Percentiles rank a stretch among this genome's conserved stretches.
These are phyloP conservation scores for Sphyrna mokarran DNA, from an alignment of 2,113 vertebrate genomes.

Conservation along the genomic window DNA sequence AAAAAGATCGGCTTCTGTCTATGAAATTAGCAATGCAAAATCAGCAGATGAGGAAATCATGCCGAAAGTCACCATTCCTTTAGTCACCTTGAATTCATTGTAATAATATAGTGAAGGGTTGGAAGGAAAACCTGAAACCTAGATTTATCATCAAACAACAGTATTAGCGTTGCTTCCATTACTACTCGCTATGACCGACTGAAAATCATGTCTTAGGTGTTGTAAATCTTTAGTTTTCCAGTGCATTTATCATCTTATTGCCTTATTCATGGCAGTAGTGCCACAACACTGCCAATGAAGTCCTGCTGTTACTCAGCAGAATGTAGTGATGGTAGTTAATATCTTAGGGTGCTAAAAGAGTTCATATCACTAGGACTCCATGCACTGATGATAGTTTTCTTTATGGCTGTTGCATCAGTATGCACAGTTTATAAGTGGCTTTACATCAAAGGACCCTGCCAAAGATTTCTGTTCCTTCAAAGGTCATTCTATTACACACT, in stretches of 20 bases:
- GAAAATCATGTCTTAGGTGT: neutral
- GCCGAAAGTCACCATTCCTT: neutral
- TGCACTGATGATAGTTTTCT: neutral
- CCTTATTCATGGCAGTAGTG: neutral
- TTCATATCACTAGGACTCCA: neutral
- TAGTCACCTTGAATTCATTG: neutral
- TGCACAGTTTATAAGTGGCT: neutral
- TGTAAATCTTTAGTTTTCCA: neutral
- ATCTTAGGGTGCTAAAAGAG: too few species aligned
- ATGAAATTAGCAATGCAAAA: constrained; percentile 23
- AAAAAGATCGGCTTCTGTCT: neutral
- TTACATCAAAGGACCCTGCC: neutral
- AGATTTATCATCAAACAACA: neutral
- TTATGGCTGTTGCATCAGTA: neutral
- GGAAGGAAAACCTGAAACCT: neutral
- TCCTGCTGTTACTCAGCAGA: neutral
- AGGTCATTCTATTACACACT: neutral
- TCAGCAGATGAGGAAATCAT: neutral
- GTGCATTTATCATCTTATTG: neutral
- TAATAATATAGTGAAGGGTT: neutral
- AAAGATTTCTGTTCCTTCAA: neutral
- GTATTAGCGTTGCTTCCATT: neutral
- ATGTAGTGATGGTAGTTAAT: neutral
- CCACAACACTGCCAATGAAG: neutral
- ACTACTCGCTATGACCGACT: neutral